Percentiles rank a stretch among this genome's conserved stretches.
Evolutionary conservation across 64 coral and sea anemone genomes (phyloP).

Genomic region (Acropora tenuis): DNA sequence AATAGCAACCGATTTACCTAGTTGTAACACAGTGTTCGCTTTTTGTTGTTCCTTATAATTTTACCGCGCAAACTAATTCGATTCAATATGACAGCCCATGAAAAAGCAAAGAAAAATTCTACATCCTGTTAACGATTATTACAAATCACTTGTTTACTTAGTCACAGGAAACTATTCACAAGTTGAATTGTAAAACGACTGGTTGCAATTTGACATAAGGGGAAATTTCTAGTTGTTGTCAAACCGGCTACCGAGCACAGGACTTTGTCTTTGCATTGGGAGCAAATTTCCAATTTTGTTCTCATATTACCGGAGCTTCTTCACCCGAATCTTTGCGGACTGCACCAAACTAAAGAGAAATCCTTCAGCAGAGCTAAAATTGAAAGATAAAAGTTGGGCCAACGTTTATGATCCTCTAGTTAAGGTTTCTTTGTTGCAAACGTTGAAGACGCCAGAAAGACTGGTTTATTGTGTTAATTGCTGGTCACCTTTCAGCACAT

Average conservation of each 20-base stretch:
- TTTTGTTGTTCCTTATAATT: neutral
- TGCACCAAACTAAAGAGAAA: neutral
- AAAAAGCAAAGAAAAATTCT: neutral
- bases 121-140: conserved; percentile 20
- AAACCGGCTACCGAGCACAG: neutral
- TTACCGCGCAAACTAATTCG: neutral
- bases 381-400: neutral
- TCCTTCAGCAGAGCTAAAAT: neutral
- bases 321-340: neutral
- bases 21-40: neutral
- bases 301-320: neutral
- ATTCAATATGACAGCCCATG: neutral
- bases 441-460: conserved; percentile 7
- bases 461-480: neutral
- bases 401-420: neutral
- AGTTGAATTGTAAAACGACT: neutral
- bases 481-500: conserved; percentile 20
- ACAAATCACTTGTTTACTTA: conserved; percentile 8
- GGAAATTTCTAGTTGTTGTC: conserved; percentile 16
- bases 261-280: neutral
- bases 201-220: conserved; percentile 2
- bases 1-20: no score
- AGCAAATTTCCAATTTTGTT: neutral
- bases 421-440: neutral
- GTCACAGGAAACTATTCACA: neutral